Evolutionary conservation across 2,113 vertebrate genomes (phyloP), one percentile per base, ranked within the genome.

Genomic region (Sula dactylatra): DNA sequence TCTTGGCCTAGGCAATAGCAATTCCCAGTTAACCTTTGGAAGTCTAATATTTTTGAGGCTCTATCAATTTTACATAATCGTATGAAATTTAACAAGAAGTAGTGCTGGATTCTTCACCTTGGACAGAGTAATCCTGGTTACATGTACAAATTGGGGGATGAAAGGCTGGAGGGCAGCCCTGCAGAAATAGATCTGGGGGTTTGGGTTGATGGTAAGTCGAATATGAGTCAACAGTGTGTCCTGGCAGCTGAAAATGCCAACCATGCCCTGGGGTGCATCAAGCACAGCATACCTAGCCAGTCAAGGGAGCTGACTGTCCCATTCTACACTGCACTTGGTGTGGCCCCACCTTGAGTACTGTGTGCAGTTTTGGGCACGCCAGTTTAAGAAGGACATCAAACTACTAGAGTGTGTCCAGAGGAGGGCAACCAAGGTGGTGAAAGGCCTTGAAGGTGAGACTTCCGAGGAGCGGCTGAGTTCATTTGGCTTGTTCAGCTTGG

Each of bases 311-410:
- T 5, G 11, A 62, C 1, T 67, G 45, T 74, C 20, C 54, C 47
- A 61, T 38, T 52, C 32, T 10, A 36, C 21, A 18, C 11, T 26
- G 27, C 67, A 52, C 32, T 72, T 72, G 42, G 22, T 65, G 36
- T 0, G 0, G 44, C 34, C 38, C 24, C 58, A 38, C 9, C 44
- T 50, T 0, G 1, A 72, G 27, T 58, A 34, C 18, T 38, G 36
- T 9, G n/a, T 59, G 36, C 14, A 22, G 56, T 38, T 64, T 25
- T 16, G 12, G 36, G 26, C 1, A 1, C 14, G 34, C 59, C 50
- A 45, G 6, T 59, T 14, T 8, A 65, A 42, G 16, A 64, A 69
- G 38, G 32, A 65, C 44, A 56, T 38, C 15, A 45, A 8, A 50
- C 14, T 38, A 29, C 14, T 18, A 65, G 10, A 38, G 31, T 32